Base-by-base conservation (phyloP, 2,113 vertebrate genomes). In the Ceuthmochares aereus region DNA sequence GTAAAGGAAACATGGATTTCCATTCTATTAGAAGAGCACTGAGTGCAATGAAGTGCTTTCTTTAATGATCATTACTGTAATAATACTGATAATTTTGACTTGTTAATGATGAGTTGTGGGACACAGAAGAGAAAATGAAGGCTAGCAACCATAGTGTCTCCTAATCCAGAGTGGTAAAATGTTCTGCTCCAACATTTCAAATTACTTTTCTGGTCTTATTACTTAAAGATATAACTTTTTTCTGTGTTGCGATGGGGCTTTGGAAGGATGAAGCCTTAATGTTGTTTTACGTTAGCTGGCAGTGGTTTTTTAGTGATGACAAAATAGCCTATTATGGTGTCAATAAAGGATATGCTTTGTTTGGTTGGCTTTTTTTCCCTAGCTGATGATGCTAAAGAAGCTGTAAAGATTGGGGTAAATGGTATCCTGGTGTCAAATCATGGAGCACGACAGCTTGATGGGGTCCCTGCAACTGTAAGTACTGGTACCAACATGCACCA, bases 351-450 rank as follows among this genome's bases (percentile, higher is more conserved):
- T 10, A 12, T 30, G 54, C 36, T 10, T 74, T 73, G 6, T 42
- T 64, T 89, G 11, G 25, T 26, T 22, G 29, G 10, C 16, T 6
- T 27, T 79, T 79, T 93, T 14, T 79, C 84, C 77, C 37, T 87
- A 99, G 98, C 98, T 96, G 98, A 99, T 91, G 98, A 99, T 97
- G 98, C 99, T 64, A 97, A 82, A 88, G 95, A 98, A 96, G 99
- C 98, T 91, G 97, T 99, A 67, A 99, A 98, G 96, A 97, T 98
- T 63, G 99, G 99, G 32, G 87, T 98, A 85, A 98, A 99, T 97
- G 99, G 99, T 27, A 99, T 99, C 86, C 92, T 99, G 93, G 99
- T 99, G 91, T 99, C 99, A 7, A 99, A 99, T 95, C 99, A 99
- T 0, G 99, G 99, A 84, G 99, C 99, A 21, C 97, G 98, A 47